Base-by-base conservation (phyloP, 2,113 vertebrate genomes). In the Thunnus maccoyii region DNA sequence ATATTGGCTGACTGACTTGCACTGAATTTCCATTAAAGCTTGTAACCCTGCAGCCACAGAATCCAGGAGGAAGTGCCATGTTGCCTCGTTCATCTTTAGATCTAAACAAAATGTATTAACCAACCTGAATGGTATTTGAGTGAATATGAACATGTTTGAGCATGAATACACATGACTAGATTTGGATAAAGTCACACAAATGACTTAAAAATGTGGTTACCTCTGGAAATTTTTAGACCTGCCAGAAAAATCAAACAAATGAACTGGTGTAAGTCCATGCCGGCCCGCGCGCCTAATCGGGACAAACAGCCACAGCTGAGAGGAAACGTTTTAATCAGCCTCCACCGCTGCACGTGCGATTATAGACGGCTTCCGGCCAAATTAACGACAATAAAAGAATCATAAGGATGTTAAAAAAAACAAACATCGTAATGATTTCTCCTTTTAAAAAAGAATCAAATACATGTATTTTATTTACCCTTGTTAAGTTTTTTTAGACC, bases 191-290 rank as follows among this genome's bases (percentile, higher is more conserved):
- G n/a, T 22, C 6, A 12, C n/a, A 57, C 11, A 65, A 15, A 47
- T 4, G 18, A 7, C 5, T 17, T 15, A 9, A 4, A 44, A 14
- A 15, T 30, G 1, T 7, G 17, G 5, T 83, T 91, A 94, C 94
- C 94, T 80, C 3, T n/a, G 11, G 54, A 83, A 74, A 22, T 0
- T n/a, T 8, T 56, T 13, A 83, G 18, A 76, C 14, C 27, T 1
- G 78, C 17, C 20, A 93, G 72, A 4, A 90, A 30, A 44, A 87
- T 0, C 30, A 67, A 56, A 64, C 44, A 84, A 56, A 85, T 3
- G 17, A 89, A 44, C 12, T 3, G 41, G 44, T 20, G 46, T 15
- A 64, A 44, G 48, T 91, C 76, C 94, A 94, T 94, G 36, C 56
- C 72, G 54, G 51, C 84, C 82, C 18, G 68, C 78, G 16, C 63